A percentile compares a stretch with the other conserved stretches of the same genome.
phyloP scores from a whole-genome alignment of 1,140 invertebrate species.

The Drosophila suzukii region DNA sequence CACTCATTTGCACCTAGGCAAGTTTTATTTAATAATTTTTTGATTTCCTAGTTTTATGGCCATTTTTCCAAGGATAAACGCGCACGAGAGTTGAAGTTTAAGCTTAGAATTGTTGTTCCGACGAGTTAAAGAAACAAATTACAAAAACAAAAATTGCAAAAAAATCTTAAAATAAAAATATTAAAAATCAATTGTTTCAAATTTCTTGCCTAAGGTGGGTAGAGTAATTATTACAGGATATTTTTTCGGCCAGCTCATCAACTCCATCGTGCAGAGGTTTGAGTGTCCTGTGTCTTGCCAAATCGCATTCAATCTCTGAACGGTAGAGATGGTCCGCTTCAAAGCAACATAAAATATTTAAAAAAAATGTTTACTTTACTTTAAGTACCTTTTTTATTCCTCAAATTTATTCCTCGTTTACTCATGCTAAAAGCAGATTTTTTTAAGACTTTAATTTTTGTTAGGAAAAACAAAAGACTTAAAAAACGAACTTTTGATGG shows the following conservation, averaged over 20 bases:
- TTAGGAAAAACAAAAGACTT: slow-evolving; percentile 7
- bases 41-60: slow-evolving; percentile 72
- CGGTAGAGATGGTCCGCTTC: slow-evolving; percentile 64
- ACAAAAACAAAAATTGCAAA: slow-evolving; percentile 30
- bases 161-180: slow-evolving; percentile 57
- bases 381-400: no score
- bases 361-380: no score
- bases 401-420: no score
- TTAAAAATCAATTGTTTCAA: slow-evolving; percentile 31
- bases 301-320: slow-evolving; percentile 69
- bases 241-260: slow-evolving; percentile 19
- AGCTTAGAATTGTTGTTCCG: slow-evolving; percentile 69
- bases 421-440: background rate
- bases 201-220: background rate
- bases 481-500: background rate
- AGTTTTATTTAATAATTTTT: slow-evolving; percentile 56
- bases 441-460: background rate
- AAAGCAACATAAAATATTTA: slow-evolving; percentile 37
- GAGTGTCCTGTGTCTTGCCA: slow-evolving; percentile 56
- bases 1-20: slow-evolving; percentile 65
- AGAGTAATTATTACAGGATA: background rate
- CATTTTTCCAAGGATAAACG: slow-evolving; percentile 43
- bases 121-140: slow-evolving; percentile 38
- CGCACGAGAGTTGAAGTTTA: slow-evolving; percentile 69
- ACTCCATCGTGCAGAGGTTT: slow-evolving; percentile 74